phyloP scores from a whole-genome alignment of 2,113 vertebrate genomes.

The Dicaeum eximium region DNA sequence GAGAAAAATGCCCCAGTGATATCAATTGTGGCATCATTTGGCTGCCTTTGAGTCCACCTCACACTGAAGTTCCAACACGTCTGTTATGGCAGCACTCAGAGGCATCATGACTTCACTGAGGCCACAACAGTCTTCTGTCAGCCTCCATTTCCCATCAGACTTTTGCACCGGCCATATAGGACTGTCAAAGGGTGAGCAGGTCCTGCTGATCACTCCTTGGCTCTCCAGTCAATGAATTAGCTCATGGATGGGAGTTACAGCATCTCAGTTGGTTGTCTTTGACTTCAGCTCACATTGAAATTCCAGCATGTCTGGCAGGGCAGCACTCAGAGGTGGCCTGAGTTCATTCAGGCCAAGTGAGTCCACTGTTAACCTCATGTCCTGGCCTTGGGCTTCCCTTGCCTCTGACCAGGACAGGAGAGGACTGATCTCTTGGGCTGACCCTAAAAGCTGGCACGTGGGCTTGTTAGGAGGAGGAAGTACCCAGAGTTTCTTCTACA shows the following conservation, averaged over 20 bases:
- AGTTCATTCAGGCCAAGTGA: too few relatives aligned
- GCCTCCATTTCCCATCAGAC: background rate
- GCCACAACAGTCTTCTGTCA: fast-evolving
- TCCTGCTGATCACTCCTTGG: background rate
- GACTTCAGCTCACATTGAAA: background rate
- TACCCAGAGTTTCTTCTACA: background rate
- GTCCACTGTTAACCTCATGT: too few relatives aligned
- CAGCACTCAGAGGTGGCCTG: background rate
- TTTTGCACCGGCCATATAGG: fast-evolving
- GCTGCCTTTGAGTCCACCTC: background rate
- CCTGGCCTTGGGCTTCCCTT: background rate
- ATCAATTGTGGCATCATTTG: background rate
- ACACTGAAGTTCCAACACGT: background rate
- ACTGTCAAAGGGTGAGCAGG: background rate
- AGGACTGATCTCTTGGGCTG: background rate
- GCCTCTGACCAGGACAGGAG: background rate
- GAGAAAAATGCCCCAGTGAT: background rate
- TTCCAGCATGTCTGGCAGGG: background rate
- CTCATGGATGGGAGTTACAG: background rate
- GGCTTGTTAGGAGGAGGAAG: background rate
- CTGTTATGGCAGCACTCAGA: background rate
- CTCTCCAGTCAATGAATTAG: background rate
- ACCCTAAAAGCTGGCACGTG: background rate
- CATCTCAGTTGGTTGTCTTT: background rate
- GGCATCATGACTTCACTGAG: background rate